Conservation (phyloP, 2,888 invertebrate species). For the Diaperis boleti region DNA sequence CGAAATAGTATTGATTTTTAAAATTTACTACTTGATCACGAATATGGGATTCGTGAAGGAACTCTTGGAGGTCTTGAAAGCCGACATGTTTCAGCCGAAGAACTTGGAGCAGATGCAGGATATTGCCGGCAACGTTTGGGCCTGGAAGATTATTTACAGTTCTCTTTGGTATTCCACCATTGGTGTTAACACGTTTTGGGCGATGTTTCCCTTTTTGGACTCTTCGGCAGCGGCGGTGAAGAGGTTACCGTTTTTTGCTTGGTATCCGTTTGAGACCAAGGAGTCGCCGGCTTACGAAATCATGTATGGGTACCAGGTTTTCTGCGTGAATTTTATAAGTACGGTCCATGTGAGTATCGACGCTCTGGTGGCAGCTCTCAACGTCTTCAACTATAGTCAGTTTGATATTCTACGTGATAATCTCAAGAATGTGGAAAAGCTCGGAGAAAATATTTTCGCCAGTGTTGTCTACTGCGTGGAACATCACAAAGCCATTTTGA, state of each 20-base stretch:
- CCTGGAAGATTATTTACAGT: conserved; percentile 14
- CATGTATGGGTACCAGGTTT: background rate
- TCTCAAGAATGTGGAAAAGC: background rate
- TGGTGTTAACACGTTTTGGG: conserved; percentile 6
- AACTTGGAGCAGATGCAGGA: conserved; percentile 10
- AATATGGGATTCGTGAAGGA: background rate
- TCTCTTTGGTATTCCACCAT: conserved; percentile 11
- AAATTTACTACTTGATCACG: background rate
- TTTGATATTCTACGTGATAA: conserved; percentile 1
- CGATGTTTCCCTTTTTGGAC: background rate
- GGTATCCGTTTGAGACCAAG: conserved; percentile 8
- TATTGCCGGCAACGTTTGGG: conserved; percentile 22
- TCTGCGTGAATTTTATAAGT: background rate
- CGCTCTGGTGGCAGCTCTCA: background rate
- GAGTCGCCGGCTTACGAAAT: conserved; percentile 2
- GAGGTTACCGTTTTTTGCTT: background rate
- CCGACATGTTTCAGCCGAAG: background rate
- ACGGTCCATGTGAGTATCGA: background rate
- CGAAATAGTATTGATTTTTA: background rate
- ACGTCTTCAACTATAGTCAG: background rate
- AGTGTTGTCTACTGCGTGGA: background rate
- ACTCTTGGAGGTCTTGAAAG: background rate
- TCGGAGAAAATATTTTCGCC: too few relatives aligned
- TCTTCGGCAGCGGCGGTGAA: too few relatives aligned
- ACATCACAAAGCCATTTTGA: background rate